Evolutionary conservation across 1,140 invertebrate species (phyloP).

Genomic region (Asobara japonica): DNA sequence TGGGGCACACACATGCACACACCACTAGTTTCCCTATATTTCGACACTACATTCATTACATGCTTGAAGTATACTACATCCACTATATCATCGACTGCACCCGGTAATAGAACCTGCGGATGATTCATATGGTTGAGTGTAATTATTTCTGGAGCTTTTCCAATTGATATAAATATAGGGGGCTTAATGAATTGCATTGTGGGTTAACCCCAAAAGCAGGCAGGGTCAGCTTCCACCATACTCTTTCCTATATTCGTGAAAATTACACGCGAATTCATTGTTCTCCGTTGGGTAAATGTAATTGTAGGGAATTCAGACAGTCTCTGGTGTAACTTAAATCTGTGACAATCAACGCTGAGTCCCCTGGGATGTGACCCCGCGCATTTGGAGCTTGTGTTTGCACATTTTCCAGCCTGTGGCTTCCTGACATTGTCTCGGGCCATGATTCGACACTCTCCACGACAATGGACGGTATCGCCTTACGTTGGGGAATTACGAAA

Average conservation of each 20-base stretch:
- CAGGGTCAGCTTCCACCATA: neutral
- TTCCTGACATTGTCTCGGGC: constrained; percentile 15
- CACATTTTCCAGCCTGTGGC: constrained; percentile 13
- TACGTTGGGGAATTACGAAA: constrained; percentile 42
- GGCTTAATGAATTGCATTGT: neutral
- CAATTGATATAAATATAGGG: neutral
- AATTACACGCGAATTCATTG: neutral
- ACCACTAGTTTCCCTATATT: no score
- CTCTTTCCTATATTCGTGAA: neutral
- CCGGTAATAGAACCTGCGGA: neutral
- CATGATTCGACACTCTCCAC: constrained; percentile 21
- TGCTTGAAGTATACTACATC: neutral
- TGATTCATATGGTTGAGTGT: neutral
- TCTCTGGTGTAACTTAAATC: constrained; percentile 5
- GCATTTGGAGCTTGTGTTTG: neutral
- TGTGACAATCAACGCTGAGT: constrained; percentile 18
- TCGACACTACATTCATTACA: no score
- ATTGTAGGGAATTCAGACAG: neutral
- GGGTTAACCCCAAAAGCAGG: neutral
- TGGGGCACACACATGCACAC: no score
- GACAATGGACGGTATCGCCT: constrained; percentile 37
- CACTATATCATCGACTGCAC: neutral
- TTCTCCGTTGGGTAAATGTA: neutral
- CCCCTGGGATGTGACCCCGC: constrained; percentile 17
- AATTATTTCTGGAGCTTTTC: neutral